Evolutionary conservation across 64 coral and sea anemone species (phyloP), one percentile per base, ranked within the genome.

Genomic region (Stichodactyla helianthus): DNA sequence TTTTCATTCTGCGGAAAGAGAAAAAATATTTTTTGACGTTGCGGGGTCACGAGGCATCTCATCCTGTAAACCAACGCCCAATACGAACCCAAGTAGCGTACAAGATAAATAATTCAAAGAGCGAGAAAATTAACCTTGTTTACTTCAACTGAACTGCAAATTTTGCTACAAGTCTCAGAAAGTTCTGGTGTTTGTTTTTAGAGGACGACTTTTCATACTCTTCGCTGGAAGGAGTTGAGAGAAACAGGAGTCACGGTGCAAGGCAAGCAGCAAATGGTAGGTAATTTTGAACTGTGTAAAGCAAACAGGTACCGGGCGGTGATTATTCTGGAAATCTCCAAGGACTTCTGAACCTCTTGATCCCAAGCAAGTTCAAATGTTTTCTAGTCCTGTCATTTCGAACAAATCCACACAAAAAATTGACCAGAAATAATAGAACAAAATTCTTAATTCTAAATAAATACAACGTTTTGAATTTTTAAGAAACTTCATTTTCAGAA

Each of bases 221-320:
- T 12, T 81, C 78, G 5, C 8, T 17, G 50, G 16, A 81, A 20
- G 14, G 10, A 51, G 51, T 53, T 81, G 78, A 12, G 5, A 81
- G 14, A 81, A 12, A 54, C 12, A 54, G 17, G 6, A 54, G 12
- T 19, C 53, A 52, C n/a, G n/a, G 5, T 54, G 50, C 78, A n/a
- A 81, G 78, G 13, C 16, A 52, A 81, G 0, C 52, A 6, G 50
- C 6, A 1, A 12, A 15, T 11, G 78, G 78, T 81, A 81, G 52
- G 78, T 81, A 50, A 52, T 81, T 52, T 53, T 19, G n/a, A 81
- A 81, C 78, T 51, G 78, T 81, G 78, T 81, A 51, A 81, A 17
- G 13, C 26, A 4, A 10, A 54, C 78, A 81, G 78, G 78, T 81
- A 81, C 78, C 78, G 5, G 78, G 7, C 1, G n/a, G 11, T 27